These are phyloP conservation scores for Calyptomena viridis DNA, from an alignment of 2,113 vertebrate species.

Conservation along the genomic window DNA sequence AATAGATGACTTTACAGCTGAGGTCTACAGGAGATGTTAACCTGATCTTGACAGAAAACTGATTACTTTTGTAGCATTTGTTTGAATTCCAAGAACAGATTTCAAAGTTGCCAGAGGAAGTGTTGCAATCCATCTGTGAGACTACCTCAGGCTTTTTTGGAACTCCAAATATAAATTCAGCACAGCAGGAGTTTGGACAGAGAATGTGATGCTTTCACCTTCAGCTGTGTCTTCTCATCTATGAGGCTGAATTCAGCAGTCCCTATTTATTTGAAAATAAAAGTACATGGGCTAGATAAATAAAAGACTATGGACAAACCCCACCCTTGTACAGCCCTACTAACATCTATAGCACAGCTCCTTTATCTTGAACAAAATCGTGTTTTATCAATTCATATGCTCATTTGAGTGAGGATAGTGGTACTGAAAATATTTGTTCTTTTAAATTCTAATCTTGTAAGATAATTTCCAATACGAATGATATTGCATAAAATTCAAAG, in stretches of 20 bases:
- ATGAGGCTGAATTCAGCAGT: constrained; percentile 16
- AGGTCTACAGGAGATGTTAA: neutral
- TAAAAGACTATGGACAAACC: neutral
- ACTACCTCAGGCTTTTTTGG: neutral
- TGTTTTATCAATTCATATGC: neutral
- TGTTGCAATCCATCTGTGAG: neutral
- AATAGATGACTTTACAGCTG: neutral
- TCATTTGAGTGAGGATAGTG: neutral
- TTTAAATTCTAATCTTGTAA: neutral
- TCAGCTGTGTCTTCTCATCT: constrained; percentile 52
- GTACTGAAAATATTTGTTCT: neutral
- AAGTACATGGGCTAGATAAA: neutral
- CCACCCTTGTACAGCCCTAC: neutral
- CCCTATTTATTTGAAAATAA: neutral
- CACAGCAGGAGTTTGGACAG: neutral
- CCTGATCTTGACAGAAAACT: neutral
- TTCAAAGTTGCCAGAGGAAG: neutral
- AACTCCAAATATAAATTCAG: neutral
- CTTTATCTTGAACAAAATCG: neutral
- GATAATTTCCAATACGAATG: neutral
- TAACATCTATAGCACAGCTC: neutral
- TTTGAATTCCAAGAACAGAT: neutral
- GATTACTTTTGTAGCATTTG: neutral
- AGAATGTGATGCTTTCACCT: constrained; percentile 56
- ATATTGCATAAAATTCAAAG: neutral